Conservation (phyloP, 2,797 vertebrate genomes). For the Alosa sapidissima region DNA sequence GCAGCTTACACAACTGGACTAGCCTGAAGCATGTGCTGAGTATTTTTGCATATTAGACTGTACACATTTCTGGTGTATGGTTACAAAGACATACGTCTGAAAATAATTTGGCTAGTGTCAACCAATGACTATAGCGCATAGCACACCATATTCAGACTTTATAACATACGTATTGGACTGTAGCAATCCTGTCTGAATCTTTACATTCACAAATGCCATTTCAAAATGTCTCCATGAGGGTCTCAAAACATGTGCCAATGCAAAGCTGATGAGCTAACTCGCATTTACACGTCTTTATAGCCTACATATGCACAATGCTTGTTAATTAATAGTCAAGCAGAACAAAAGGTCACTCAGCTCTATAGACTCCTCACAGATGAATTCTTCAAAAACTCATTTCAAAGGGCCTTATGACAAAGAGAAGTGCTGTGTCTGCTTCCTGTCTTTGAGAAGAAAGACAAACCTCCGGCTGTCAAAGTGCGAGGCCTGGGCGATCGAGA, state of each 20-base stretch:
- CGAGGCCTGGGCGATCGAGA: background rate
- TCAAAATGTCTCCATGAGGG: no score
- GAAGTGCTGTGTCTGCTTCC: background rate
- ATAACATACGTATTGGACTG: background rate
- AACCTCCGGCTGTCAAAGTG: background rate
- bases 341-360: background rate
- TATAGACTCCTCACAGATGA: background rate
- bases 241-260: no score
- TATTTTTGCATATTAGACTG: background rate
- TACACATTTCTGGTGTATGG: background rate
- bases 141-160: background rate
- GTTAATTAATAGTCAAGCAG: background rate
- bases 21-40: background rate
- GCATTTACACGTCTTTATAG: background rate
- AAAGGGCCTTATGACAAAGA: background rate
- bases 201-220: no score
- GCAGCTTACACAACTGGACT: background rate
- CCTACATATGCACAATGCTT: background rate
- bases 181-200: background rate
- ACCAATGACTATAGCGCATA: no score
- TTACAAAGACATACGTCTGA: background rate
- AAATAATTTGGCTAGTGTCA: no score
- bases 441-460: background rate
- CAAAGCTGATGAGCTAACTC: background rate
- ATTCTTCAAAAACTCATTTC: background rate